Base-by-base conservation (phyloP, 2,113 vertebrate genomes). In the Actenoides hombroni region DNA sequence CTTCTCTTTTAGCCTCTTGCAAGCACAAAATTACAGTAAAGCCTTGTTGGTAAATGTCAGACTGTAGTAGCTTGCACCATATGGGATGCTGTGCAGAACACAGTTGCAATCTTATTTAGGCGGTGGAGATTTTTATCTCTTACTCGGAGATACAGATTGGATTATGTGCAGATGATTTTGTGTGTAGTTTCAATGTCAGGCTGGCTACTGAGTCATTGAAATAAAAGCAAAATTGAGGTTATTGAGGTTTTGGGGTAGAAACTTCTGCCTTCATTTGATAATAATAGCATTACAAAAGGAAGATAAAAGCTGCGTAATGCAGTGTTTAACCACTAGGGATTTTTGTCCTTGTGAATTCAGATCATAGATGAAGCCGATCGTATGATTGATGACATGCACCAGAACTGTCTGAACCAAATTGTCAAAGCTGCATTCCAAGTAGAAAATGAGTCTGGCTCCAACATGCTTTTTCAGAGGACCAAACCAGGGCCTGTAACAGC, bases 301-400 rank as follows among this genome's bases (percentile, higher is more conserved):
- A 79, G 83, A 40, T 7, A 65, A 69, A 90, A 70, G 19, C 48
- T 91, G 9, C 20, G 56, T 67, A 19, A 3, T 51, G 11, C n/a
- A 49, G 40, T 68, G 21, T 53, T 84, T 92, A 73, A 79, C 6
- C 35, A 23, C 24, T 53, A 15, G 14, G 69, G 37, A 0, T 39
- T 77, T 77, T 68, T 2, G 2, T 86, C 57, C 28, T 7, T 83
- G n/a, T 91, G 78, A 64, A 23, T 69, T 24, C 86, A 99, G 99
- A 95, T 99, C 1, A 95, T 99, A 23, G 99, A 99, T 14, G 99
- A 99, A 97, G 99, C 99, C 0, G 99, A 99, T 96, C 98, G 98
- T 44, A 99, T 99, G 99, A 98, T 99, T 4, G 99, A 99, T 98
- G 98, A 98, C 95, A 99, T 99, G 99, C 98, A 99, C 94, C 99